Evolutionary conservation across 2,113 vertebrate species (phyloP).

Genomic region (Tenebrosternarchus preto): DNA sequence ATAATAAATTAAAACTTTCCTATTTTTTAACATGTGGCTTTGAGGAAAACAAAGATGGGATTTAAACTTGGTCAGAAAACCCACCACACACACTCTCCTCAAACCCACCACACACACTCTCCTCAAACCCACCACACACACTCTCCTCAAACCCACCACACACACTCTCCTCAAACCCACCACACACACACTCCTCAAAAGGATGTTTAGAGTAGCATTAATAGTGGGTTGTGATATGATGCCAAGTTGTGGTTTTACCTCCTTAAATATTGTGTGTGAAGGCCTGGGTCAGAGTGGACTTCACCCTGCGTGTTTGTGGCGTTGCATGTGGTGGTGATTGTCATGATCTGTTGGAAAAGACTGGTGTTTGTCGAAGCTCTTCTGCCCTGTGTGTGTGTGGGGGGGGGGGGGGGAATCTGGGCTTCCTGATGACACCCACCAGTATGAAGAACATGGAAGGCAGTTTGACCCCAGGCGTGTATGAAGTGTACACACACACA

Average conservation of each 20-base stretch:
- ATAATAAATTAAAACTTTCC: conserved; percentile 15
- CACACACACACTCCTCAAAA: background rate
- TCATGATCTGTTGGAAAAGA: conserved; percentile 20
- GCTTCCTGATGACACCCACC: conserved; percentile 56
- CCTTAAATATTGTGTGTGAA: background rate
- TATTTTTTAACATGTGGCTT: too few species aligned
- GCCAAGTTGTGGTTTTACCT: background rate
- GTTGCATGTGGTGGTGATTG: conserved; percentile 46
- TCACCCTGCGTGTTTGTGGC: conserved; percentile 22
- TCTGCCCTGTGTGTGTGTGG: conserved; percentile 47
- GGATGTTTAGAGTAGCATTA: conserved; percentile 1
- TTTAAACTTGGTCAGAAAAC: conserved; percentile 2
- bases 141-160: background rate
- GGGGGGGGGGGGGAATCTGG: conserved; percentile 46
- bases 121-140: background rate
- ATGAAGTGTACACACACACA: conserved; percentile 8
- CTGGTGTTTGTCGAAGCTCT: conserved; percentile 46
- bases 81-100: background rate
- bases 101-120: background rate
- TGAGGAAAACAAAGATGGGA: background rate
- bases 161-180: background rate
- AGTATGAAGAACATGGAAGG: conserved; percentile 24
- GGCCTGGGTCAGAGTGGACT: background rate
- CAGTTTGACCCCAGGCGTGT: conserved; percentile 46
- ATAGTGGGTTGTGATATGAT: background rate